Conservation (phyloP, 2,797 vertebrate genomes). For the Coccyzus lansbergi region DNA sequence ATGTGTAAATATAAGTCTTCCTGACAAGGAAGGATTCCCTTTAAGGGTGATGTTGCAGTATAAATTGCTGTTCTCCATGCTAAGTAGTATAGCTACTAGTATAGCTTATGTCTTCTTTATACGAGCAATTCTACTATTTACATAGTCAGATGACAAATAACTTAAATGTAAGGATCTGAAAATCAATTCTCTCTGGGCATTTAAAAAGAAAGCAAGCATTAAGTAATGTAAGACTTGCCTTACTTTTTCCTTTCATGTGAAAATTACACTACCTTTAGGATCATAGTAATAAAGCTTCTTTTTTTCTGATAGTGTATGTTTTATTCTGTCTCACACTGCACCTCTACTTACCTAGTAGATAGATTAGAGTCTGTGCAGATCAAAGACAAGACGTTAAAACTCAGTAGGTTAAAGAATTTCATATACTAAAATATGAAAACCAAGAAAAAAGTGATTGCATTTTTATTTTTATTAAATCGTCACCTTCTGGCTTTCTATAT, state of each 20-base stretch:
- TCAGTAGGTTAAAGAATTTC: neutral
- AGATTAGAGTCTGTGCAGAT: neutral
- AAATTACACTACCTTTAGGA: neutral
- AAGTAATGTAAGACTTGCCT: neutral
- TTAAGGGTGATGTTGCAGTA: neutral
- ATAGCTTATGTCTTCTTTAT: neutral
- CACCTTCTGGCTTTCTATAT: neutral
- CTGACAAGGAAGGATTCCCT: neutral
- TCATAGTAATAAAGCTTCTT: neutral
- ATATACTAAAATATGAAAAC: neutral
- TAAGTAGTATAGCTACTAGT: neutral
- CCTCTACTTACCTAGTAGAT: neutral
- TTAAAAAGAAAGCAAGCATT: neutral
- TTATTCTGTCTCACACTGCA: neutral
- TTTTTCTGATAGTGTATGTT: neutral
- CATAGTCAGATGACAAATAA: neutral
- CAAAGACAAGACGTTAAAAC: neutral
- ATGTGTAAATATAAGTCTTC: neutral
- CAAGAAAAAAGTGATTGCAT: neutral
- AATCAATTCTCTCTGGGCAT: neutral
- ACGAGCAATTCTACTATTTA: neutral
- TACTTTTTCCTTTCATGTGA: conserved; percentile 32
- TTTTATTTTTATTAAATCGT: neutral
- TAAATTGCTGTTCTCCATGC: neutral
- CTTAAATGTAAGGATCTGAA: neutral